phyloP scores from a whole-genome alignment of 2,797 vertebrate species.

The Ibycter americanus region DNA sequence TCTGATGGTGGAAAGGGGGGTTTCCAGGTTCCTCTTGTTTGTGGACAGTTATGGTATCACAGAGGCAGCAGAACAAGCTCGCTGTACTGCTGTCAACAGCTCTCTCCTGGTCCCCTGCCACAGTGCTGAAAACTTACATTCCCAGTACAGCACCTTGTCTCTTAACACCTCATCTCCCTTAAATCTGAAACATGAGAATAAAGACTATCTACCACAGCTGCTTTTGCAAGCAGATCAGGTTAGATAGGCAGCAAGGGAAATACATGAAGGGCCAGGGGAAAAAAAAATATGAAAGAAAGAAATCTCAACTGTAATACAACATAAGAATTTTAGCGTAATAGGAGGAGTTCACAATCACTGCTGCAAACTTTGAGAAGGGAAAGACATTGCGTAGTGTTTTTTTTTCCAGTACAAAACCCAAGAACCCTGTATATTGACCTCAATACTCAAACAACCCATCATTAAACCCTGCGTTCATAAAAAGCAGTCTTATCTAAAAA shows the following conservation, averaged over 20 bases:
- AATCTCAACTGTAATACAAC: not conserved
- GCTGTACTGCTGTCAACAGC: not conserved
- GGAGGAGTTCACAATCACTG: not conserved
- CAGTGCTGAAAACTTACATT: constrained; percentile 6
- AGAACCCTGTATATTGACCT: not conserved
- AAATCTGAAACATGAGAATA: not conserved
- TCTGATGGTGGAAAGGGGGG: not conserved
- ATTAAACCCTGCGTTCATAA: not conserved
- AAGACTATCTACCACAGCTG: not conserved
- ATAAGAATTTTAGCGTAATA: not conserved
- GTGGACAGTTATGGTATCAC: not conserved
- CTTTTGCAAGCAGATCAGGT: not conserved
- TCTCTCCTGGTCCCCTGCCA: not conserved
- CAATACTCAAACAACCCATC: not conserved
- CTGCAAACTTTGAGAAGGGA: not conserved
- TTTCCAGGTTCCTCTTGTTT: not conserved
- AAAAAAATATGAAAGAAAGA: not conserved
- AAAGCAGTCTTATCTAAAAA: not conserved
- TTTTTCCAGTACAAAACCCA: not conserved
- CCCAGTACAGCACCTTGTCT: not conserved
- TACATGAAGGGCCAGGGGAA: not conserved
- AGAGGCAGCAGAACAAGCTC: not conserved
- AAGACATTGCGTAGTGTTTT: not conserved
- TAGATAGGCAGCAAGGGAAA: not conserved
- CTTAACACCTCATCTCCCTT: not conserved